Base-by-base conservation (phyloP, 2,113 vertebrate genomes). In the Marmota monax region DNA sequence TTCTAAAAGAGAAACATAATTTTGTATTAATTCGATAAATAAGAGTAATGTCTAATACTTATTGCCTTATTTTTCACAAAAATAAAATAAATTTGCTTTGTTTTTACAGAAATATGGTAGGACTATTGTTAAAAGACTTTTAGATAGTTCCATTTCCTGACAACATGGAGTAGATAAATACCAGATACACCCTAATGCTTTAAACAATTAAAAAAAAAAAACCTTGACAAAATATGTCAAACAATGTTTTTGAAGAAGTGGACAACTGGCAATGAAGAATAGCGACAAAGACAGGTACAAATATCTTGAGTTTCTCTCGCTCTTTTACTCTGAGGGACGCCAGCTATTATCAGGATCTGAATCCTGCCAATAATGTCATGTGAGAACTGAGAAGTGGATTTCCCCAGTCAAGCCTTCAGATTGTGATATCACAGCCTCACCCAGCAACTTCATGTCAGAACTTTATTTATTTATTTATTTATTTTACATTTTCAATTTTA, bases 11-110 rank as follows among this genome's bases (percentile, higher is more conserved):
- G 32, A n/a, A 70, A 13, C n/a, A 25, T 53, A 63, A 34, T 53
- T 91, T 91, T 95, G 65, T 95, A 22, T 22, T 85, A 65, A 84
- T 48, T 80, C 32, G 53, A 63, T 42, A 65, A 92, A 61, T 83
- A 63, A 63, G 58, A 61, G 22, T 61, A 76, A 79, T 72, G 63
- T 69, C 67, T 76, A 88, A 65, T 9, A 80, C 6, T 58, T 83
- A 45, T 25, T 89, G 37, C 42, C 63, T 92, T 89, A 73, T 72
- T 23, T 23, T 27, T 70, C 58, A 88, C 13, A 74, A 89, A 51
- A 51, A 51, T 51, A 51, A 79, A 51, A 78, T 61, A 37, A 69
- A 83, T n/a, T 84, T 53, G 58, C 18, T 79, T 84, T 79, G 29
- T 73, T 79, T 85, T 56, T 58, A 73, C 61, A 79, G 65, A 84